A percentile compares a stretch with the other conserved stretches of the same genome.
These are phyloP conservation scores for Gobiocypris rarus DNA, from an alignment of 2,113 vertebrate genomes.

Conservation along the genomic window DNA sequence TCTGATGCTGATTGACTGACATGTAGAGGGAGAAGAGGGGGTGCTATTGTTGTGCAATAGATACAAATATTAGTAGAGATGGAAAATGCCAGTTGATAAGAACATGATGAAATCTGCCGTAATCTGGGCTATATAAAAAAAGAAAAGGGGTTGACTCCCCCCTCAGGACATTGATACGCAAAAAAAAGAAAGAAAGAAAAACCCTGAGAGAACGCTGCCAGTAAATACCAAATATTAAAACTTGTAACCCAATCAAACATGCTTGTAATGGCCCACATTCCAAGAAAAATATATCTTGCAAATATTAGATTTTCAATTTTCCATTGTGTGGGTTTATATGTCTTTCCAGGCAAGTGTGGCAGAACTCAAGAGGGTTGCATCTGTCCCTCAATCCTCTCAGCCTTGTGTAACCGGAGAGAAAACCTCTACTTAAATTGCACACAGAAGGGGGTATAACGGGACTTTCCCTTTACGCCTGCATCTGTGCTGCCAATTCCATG, in stretches of 20 bases:
- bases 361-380: not conserved
- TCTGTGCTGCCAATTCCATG: not conserved
- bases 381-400: not conserved
- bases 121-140: constrained; percentile 32
- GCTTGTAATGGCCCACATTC: constrained; percentile 1
- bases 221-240: not conserved
- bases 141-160: constrained; percentile 6
- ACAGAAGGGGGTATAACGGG: not conserved
- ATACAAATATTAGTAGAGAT: constrained; percentile 24
- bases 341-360: not conserved
- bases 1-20: constrained; percentile 22
- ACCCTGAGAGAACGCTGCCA: not conserved
- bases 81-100: constrained; percentile 42
- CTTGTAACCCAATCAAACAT: not conserved
- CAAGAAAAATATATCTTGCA: not conserved
- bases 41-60: constrained; percentile 1
- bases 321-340: not conserved
- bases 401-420: not conserved
- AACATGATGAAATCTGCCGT: constrained; percentile 39
- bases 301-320: constrained; percentile 6
- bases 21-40: not conserved
- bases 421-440: not conserved
- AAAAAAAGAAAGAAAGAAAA: not conserved
- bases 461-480: not conserved
- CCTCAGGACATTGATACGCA: not conserved